These are phyloP conservation scores for Achroia grisella DNA, from an alignment of 1,140 invertebrate species.

Conservation along the genomic window DNA sequence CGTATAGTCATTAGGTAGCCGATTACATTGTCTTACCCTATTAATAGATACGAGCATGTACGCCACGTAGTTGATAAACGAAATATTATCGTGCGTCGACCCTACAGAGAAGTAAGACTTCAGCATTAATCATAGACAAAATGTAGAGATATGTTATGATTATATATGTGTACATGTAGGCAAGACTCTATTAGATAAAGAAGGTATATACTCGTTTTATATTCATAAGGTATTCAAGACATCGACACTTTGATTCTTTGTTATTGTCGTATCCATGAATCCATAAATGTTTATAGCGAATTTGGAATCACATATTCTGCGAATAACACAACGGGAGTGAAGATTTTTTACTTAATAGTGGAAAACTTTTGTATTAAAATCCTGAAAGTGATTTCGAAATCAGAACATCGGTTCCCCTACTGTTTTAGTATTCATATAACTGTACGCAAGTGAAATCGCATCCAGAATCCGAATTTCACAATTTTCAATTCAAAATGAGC, in stretches of 20 bases:
- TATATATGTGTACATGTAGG: too few species aligned
- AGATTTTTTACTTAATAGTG: conserved; percentile 15
- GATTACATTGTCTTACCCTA: conserved; percentile 30
- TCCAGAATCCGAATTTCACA: conserved; percentile 40
- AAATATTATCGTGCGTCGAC: conserved; percentile 44
- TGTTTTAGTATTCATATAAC: conserved; percentile 26
- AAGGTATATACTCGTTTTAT: conserved; percentile 29
- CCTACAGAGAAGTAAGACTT: conserved; percentile 8
- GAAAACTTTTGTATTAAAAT: conserved; percentile 17
- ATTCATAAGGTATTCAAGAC: conserved; percentile 36
- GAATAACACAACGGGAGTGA: conserved; percentile 25
- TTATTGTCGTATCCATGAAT: conserved; percentile 44
- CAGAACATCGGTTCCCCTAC: conserved; percentile 12
- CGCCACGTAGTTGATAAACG: conserved; percentile 29
- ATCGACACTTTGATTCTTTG: conserved; percentile 46
- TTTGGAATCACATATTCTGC: conserved; percentile 20
- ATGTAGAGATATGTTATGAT: too few species aligned
- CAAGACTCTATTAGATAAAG: too few species aligned
- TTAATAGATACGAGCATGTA: conserved; percentile 24
- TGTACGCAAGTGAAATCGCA: conserved; percentile 29
- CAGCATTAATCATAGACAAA: neutral
- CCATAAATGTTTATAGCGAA: conserved; percentile 57
- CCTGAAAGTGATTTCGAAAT: conserved; percentile 18
- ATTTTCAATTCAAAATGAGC: conserved; percentile 32
- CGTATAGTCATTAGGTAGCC: conserved; percentile 19